phyloP scores from a whole-genome alignment of 2,797 vertebrate species.

The Pachyuromys duprasi region DNA sequence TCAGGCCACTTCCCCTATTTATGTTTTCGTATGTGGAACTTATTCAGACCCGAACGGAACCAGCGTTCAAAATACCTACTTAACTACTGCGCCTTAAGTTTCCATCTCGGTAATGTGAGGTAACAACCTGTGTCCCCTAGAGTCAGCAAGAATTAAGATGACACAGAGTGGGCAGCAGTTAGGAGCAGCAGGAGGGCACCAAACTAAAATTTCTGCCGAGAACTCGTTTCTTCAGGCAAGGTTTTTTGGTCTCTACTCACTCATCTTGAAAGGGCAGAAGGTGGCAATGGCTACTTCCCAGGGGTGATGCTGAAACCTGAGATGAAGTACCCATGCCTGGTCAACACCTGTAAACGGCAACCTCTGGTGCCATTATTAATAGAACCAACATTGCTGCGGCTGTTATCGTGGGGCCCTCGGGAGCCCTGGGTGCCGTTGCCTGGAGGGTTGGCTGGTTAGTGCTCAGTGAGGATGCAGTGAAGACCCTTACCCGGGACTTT shows the following conservation, averaged over 20 bases:
- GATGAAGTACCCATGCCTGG: too few species aligned
- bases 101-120: not conserved
- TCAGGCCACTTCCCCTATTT: not conserved
- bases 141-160: not conserved
- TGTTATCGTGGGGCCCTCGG: not conserved
- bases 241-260: not conserved
- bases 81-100: not conserved
- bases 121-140: not conserved
- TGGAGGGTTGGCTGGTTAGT: not conserved
- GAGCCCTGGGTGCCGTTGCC: not conserved
- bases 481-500: slow-evolving; percentile 94
- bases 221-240: not conserved
- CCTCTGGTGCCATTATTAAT: too few species aligned
- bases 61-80: not conserved
- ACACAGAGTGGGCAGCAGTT: rapidly evolving
- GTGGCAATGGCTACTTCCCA: not conserved
- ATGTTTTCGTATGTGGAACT: not conserved
- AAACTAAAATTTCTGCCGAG: not conserved
- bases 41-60: not conserved
- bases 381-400: not conserved
- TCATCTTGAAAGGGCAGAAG: not conserved
- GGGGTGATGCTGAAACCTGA: rapidly evolving
- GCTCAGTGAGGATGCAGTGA: not conserved
- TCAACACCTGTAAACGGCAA: not conserved
- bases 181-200: not conserved